A percentile compares a stretch with the other conserved stretches of the same genome.
Conservation (phyloP, 1,140 invertebrate species). For the Caenorhabditis tropicalis region DNA sequence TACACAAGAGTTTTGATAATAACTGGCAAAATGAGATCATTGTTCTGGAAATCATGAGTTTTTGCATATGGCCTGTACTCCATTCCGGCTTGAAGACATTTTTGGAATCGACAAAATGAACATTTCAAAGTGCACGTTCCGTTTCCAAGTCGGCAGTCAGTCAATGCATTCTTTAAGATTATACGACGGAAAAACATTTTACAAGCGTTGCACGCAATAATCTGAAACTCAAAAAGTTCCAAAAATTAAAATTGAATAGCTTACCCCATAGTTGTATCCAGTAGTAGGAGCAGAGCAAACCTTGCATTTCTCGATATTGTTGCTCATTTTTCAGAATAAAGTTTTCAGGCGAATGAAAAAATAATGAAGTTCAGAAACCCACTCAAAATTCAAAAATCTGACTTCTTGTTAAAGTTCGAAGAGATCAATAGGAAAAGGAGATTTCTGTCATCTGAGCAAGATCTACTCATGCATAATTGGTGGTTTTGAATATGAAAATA, state of each 20-base stretch:
- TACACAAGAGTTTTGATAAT: not conserved
- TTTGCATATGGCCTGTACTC: not conserved
- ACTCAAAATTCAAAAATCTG: too few relatives aligned
- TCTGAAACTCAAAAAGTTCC: not conserved
- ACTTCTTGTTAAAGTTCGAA: too few relatives aligned
- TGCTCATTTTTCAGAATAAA: not conserved
- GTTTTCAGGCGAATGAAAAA: too few relatives aligned
- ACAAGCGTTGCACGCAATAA: not conserved
- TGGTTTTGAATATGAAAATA: too few relatives aligned
- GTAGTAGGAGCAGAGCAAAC: not conserved
- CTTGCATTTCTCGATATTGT: not conserved
- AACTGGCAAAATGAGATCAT: not conserved
- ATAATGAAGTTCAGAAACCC: too few relatives aligned
- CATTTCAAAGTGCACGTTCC: not conserved
- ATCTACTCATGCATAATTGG: too few relatives aligned
- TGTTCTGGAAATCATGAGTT: not conserved
- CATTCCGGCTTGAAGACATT: not conserved
- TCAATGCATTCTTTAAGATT: not conserved
- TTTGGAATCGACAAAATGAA: not conserved
- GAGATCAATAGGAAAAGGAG: too few relatives aligned
- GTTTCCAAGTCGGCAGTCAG: not conserved
- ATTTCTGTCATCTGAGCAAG: too few relatives aligned
- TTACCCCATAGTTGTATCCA: not conserved
- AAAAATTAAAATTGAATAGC: not conserved
- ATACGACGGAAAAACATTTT: conserved; percentile 1